Evolutionary conservation across 1,140 invertebrate genomes (phyloP).

Genomic region (Caenorhabditis inopinata): DNA sequence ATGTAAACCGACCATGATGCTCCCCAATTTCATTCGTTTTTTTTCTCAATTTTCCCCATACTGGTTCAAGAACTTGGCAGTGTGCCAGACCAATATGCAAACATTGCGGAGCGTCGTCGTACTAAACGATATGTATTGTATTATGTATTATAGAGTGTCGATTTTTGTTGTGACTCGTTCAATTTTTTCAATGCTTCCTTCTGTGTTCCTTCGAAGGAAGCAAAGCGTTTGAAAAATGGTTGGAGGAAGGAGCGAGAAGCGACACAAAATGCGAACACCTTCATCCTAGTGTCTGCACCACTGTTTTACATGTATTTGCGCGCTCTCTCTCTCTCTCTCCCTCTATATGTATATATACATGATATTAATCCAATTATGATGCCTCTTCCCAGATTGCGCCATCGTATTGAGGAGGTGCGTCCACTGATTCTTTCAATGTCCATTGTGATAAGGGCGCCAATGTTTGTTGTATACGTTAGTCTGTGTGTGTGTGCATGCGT

Average conservation of each 20-base stretch:
- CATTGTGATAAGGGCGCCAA: constrained; percentile 32
- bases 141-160: constrained; percentile 8
- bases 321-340: too few species aligned
- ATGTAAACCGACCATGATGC: not conserved
- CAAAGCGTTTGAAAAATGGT: not conserved
- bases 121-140: not conserved
- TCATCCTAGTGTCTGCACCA: not conserved
- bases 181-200: not conserved
- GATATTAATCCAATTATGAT: constrained; percentile 17
- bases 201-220: not conserved
- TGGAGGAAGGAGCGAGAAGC: too few species aligned
- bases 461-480: constrained; percentile 29
- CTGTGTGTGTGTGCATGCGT: not conserved
- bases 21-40: not conserved
- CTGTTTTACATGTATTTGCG: not conserved
- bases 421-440: constrained; percentile 8
- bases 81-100: not conserved
- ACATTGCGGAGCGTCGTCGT: not conserved
- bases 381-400: not conserved
- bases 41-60: not conserved
- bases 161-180: constrained; percentile 25
- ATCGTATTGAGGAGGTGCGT: constrained; percentile 31
- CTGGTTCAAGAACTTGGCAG: not conserved
- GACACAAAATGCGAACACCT: too few species aligned
- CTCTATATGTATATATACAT: constrained; percentile 4